Base-by-base conservation (phyloP, 2,113 vertebrate genomes). In the Alectura lathami region DNA sequence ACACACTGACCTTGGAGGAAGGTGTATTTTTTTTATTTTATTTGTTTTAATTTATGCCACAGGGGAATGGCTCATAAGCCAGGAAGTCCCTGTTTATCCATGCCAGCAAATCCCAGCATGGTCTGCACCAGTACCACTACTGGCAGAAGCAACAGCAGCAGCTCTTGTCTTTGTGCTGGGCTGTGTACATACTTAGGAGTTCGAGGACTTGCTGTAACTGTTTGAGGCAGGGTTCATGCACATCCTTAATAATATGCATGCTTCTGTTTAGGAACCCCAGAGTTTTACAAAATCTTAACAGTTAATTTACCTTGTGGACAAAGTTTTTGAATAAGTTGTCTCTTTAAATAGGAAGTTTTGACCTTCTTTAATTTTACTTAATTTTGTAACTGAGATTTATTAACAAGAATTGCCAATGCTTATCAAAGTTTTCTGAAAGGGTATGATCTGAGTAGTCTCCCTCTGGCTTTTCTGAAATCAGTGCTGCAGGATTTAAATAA, bases 121-220 rank as follows among this genome's bases (percentile, higher is more conserved):
- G 81, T 43, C 77, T 42, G 64, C 73, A 74, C 20, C 3, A 1
- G 50, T 32, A 15, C 59, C 30, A 0, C n/a, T n/a, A 1, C 67
- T 3, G 30, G 64, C 27, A 13, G 6, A 40, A 72, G 82, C 32
- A 16, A 36, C 1, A 0, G 51, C 45, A 42, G n/a, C 78, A 20
- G 84, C 88, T 67, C 42, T 13, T 3, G 10, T 34, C 23, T 50
- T 43, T 4, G n/a, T 27, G 51, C 7, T 0, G 8, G 51, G 60
- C 56, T 30, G 14, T 11, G 43, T 7, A 1, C 1, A 2, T 22
- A 21, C 6, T 32, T 2, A 1, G 59, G 62, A 69, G 34, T n/a
- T 29, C 22, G 18, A 38, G 34, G 68, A 50, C 18, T 51, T 30
- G 34, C 13, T 34, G 13, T 70, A 51, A 51, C 34, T 0, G 60